Base-by-base conservation (phyloP, 2,888 invertebrate species). In the Phalera bucephala region DNA sequence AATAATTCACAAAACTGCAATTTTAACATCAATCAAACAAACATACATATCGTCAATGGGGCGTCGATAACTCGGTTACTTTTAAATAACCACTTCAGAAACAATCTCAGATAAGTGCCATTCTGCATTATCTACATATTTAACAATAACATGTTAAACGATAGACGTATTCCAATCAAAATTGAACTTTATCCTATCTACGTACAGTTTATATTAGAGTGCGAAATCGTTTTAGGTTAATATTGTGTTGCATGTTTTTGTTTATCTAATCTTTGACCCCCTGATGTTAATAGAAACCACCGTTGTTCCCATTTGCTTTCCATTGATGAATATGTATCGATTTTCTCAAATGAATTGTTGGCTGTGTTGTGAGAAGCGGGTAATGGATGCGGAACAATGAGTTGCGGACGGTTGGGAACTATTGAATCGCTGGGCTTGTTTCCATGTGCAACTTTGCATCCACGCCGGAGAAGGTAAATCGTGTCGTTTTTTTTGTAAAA, bases 81-180 rank as follows among this genome's bases (percentile, higher is more conserved):
- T 66, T 62, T 63, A 61, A 74, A 79, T 73, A 77, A 77, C 75
- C 72, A 76, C 78, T 79, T 71, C 68, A 78, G 75, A 82, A 76
- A 75, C 80, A 79, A 81, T 80, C 73, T 76, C 61, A 52, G 67
- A 67, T 72, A 74, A 79, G 77, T 65, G 54, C 59, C 56, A 45
- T 62, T 69, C 49, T 50, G 51, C 52, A 60, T 30, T 56, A 55
- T 64, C 61, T 57, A 40, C 59, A 59, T 63, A n/a, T n/a, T n/a
- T n/a, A n/a, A n/a, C n/a, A n/a, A n/a, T n/a, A n/a, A n/a, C n/a
- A n/a, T n/a, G n/a, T n/a, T n/a, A n/a, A n/a, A n/a, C n/a, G n/a
- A n/a, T n/a, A n/a, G n/a, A n/a, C n/a, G n/a, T n/a, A n/a, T n/a
- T n/a, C n/a, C n/a, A n/a, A n/a, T n/a, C n/a, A n/a, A n/a, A n/a